Percentiles rank a stretch among this genome's conserved stretches.
These are phyloP conservation scores for Pongo pygmaeus DNA, from an alignment of 2,113 vertebrate genomes.

Conservation along the genomic window DNA sequence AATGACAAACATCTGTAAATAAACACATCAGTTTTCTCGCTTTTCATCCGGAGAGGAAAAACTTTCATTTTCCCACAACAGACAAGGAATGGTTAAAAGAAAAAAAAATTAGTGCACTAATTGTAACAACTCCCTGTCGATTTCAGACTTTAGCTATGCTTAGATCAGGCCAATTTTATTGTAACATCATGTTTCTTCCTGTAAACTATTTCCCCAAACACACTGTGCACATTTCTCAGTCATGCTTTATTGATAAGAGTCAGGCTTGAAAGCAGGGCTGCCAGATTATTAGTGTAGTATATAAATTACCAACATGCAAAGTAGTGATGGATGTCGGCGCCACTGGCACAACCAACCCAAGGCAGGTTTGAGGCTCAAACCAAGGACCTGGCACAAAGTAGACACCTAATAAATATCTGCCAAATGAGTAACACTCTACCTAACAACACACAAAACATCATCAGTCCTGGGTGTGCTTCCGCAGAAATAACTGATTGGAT, in stretches of 20 bases:
- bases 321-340: not conserved
- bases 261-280: not conserved
- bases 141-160: conserved; percentile 46
- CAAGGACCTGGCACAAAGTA: not conserved
- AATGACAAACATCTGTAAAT: conserved; percentile 60
- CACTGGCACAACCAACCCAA: not conserved
- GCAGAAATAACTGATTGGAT: not conserved
- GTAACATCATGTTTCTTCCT: conserved; percentile 42
- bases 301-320: not conserved
- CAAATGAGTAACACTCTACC: not conserved
- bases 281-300: not conserved
- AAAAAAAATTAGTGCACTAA: not conserved
- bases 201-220: conserved; percentile 52
- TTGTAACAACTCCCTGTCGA: conserved; percentile 22
- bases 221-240: conserved; percentile 48
- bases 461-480: not conserved
- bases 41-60: conserved; percentile 58
- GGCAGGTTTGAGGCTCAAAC: not conserved
- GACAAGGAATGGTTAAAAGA: not conserved
- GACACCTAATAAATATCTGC: not conserved
- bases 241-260: conserved; percentile 55
- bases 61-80: conserved; percentile 18
- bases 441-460: not conserved
- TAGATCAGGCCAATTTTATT: conserved; percentile 44
- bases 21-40: conserved; percentile 23